These are phyloP conservation scores for Takifugu ocellatus DNA, from an alignment of 2,797 vertebrate species.

Conservation along the genomic window DNA sequence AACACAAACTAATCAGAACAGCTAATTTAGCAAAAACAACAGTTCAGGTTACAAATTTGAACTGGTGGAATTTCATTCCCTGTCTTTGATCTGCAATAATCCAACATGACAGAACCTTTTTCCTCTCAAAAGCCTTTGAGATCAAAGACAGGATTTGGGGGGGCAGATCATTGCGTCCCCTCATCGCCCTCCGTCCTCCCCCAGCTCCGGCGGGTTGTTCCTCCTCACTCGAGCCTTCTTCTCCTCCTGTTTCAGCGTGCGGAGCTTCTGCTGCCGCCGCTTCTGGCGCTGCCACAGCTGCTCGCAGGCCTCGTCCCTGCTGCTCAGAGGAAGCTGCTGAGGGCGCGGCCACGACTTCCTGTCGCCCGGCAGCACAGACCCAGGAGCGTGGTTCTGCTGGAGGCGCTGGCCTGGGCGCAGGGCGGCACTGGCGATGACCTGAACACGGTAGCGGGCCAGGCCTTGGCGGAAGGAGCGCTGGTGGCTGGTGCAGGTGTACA, in stretches of 20 bases:
- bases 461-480: conserved; percentile 75
- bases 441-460: conserved; percentile 74
- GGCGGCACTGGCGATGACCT: conserved; percentile 67
- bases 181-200: not conserved
- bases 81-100: too few relatives aligned
- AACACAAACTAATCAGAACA: too few relatives aligned
- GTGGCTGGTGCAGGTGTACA: conserved; percentile 74
- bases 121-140: too few relatives aligned
- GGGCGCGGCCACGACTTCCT: conserved; percentile 41
- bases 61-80: too few relatives aligned
- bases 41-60: too few relatives aligned
- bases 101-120: too few relatives aligned
- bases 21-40: too few relatives aligned
- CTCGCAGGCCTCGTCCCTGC: conserved; percentile 78
- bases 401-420: conserved; percentile 17
- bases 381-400: conserved; percentile 21
- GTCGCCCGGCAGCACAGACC: conserved; percentile 12
- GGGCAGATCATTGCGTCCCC: too few relatives aligned
- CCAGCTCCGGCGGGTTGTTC: conserved; percentile 60
- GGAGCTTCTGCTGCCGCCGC: conserved; percentile 79
- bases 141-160: too few relatives aligned
- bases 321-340: conserved; percentile 52
- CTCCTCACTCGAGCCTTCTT: conserved; percentile 78
- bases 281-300: conserved; percentile 81
- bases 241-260: conserved; percentile 79